phyloP scores from a whole-genome alignment of 1,140 invertebrate species.

The Brachionus calyciflorus region DNA sequence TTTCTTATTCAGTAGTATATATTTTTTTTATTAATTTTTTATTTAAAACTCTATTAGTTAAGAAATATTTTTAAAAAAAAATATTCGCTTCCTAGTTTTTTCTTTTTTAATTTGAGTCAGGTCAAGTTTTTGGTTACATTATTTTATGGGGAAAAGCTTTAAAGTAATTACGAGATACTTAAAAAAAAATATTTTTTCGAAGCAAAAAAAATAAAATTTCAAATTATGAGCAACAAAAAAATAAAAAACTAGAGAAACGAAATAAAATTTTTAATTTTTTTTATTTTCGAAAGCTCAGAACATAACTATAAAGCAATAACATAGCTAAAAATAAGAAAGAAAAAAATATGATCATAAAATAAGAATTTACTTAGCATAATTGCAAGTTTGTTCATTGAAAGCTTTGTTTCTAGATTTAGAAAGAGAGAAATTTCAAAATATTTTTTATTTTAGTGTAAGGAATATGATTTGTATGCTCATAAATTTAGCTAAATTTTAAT shows the following conservation, averaged over 20 bases:
- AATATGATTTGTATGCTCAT: no score
- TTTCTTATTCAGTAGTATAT: background rate
- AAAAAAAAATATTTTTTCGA: constrained; percentile 7
- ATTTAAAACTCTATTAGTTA: background rate
- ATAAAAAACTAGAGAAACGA: constrained; percentile 32
- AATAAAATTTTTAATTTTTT: constrained; percentile 15
- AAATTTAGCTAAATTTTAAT: no score
- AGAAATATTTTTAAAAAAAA: constrained; percentile 9
- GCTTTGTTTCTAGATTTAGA: no score
- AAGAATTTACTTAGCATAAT: constrained; percentile 12
- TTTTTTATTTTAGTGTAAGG: no score
- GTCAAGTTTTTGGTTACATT: constrained; percentile 27
- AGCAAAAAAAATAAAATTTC: constrained; percentile 37
- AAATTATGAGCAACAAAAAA: constrained; percentile 44
- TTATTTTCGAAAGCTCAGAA: no score
- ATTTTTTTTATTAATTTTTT: background rate
- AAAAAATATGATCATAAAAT: constrained; percentile 32
- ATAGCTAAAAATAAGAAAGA: no score
- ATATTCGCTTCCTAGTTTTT: background rate
- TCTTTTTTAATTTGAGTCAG: no score
- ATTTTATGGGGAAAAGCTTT: background rate
- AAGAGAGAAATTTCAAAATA: no score
- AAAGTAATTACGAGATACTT: background rate
- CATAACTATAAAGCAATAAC: no score
- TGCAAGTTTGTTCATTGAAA: no score